Percentiles rank a stretch among this genome's conserved stretches.
Conservation (phyloP, 2,888 invertebrate genomes). For the Cyclophora punctaria region DNA sequence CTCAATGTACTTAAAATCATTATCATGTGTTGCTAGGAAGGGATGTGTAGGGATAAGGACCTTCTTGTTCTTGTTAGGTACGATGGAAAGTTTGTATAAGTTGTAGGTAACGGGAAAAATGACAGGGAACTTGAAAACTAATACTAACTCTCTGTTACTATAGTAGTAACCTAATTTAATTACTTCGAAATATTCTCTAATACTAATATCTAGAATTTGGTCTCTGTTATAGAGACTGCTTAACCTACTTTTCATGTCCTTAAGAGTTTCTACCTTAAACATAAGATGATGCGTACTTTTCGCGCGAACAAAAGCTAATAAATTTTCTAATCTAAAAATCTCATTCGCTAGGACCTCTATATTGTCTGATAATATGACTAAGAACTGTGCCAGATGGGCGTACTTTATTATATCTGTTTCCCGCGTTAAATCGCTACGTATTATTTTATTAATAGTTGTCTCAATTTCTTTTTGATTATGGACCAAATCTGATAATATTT, state of each 20-base stretch:
- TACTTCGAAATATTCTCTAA: slow-evolving; percentile 15
- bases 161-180: slow-evolving; percentile 9
- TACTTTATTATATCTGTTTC: slow-evolving; percentile 4
- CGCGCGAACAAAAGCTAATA: slow-evolving; percentile 1
- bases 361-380: slow-evolving; percentile 1
- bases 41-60: slow-evolving; percentile 9
- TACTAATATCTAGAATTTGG: slow-evolving; percentile 7
- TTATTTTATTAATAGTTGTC: slow-evolving; percentile 4
- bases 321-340: slow-evolving; percentile 1
- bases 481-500: slow-evolving; percentile 6
- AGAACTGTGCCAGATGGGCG: slow-evolving; percentile 6
- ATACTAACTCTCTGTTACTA: neutral
- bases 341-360: neutral
- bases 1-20: slow-evolving; percentile 8
- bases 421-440: neutral
- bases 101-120: neutral
- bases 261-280: neutral
- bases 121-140: slow-evolving; percentile 7
- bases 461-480: slow-evolving; percentile 13
- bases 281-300: neutral
- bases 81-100: slow-evolving; percentile 6
- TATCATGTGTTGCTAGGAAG: slow-evolving; percentile 9
- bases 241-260: slow-evolving; percentile 11
- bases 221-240: slow-evolving; percentile 12
- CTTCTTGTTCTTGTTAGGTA: slow-evolving; percentile 10